Conservation (phyloP, 2,113 vertebrate species). For the Brachypodius melanocephalos region DNA sequence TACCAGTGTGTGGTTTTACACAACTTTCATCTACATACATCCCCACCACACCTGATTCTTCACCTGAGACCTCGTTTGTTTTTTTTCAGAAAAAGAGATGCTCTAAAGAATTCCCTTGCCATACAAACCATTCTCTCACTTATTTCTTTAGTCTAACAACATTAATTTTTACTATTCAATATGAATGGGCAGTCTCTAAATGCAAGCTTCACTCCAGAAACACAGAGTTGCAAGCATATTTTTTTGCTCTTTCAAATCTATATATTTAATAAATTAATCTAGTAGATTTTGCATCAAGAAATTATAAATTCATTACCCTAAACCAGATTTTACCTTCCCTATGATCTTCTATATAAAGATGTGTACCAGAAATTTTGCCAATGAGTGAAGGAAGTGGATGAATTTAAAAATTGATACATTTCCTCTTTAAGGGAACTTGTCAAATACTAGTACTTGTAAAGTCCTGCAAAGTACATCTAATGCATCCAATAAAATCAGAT, state of each 20-base stretch:
- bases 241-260: neutral
- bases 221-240: neutral
- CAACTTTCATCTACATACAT: neutral
- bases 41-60: neutral
- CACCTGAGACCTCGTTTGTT: neutral
- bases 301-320: neutral
- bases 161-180: neutral
- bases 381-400: neutral
- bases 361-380: neutral
- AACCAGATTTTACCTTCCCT: neutral
- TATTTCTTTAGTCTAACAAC: neutral
- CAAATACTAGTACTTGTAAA: neutral
- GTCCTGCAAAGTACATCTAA: neutral
- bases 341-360: neutral
- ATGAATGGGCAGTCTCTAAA: neutral
- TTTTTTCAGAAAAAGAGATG: neutral
- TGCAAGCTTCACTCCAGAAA: neutral
- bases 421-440: neutral
- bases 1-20: neutral
- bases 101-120: neutral
- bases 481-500: neutral
- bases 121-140: neutral
- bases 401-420: neutral
- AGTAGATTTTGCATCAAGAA: neutral
- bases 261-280: neutral